phyloP scores from a whole-genome alignment of 2,113 vertebrate genomes.

The Phoxinus phoxinus region DNA sequence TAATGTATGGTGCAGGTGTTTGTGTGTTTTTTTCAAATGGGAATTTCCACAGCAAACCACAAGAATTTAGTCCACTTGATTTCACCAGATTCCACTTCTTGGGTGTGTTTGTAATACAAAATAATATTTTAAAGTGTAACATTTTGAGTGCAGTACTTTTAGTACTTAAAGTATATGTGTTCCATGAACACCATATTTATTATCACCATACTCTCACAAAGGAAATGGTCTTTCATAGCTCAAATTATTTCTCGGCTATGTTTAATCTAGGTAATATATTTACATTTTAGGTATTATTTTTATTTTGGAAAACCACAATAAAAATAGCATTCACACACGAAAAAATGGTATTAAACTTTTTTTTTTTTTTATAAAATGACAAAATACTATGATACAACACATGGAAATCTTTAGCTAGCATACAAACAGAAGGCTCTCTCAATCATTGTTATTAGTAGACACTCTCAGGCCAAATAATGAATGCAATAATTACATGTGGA shows the following conservation, averaged over 20 bases:
- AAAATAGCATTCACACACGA: neutral
- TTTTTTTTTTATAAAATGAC: neutral
- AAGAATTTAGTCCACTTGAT: constrained; percentile 57
- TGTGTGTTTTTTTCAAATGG: constrained; percentile 40
- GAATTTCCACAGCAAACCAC: constrained; percentile 60
- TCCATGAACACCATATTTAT: neutral
- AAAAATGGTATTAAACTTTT: too few species aligned
- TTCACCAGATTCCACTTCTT: neutral
- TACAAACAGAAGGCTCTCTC: neutral
- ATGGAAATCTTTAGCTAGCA: neutral
- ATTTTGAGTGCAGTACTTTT: neutral
- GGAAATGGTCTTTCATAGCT: too few species aligned
- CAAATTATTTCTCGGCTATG: neutral
- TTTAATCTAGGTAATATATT: neutral
- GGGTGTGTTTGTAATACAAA: neutral
- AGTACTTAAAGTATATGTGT: neutral
- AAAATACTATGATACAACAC: neutral
- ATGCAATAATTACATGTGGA: constrained; percentile 75
- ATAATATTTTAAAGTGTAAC: neutral
- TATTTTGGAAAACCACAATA: neutral
- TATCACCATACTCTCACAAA: neutral
- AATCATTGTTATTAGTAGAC: neutral
- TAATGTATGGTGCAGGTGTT: constrained; percentile 68
- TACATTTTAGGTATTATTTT: neutral
- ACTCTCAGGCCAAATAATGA: constrained; percentile 66